Base-by-base conservation (phyloP, 2,888 invertebrate genomes). In the Meloe dianella region DNA sequence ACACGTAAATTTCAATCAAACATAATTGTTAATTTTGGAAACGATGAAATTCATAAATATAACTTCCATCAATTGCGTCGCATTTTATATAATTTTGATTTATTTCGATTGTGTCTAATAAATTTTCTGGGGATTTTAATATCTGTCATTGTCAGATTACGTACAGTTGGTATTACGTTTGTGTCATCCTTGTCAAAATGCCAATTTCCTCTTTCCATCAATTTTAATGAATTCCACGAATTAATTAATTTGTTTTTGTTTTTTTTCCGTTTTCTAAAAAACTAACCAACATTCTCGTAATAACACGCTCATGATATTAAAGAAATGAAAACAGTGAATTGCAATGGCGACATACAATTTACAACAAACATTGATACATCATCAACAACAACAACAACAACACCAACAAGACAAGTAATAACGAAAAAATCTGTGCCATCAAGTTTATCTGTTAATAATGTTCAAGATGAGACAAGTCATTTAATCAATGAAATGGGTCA, bases 401-500 rank as follows among this genome's bases (percentile, higher is more conserved):
- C 22, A 3, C 12, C 51, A 51, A 51, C 12, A 12, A 51, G 10
- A 17, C n/a, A 41, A 41, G 7, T 12, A 51, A 51, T 10, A 22
- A 14, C 22, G 22, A 51, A 51, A 22, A 24, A 51, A 51, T 51
- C 22, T 51, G 51, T 51, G 51, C 51, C 51, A 51, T 20, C 47
- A 6, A 51, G 22, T 51, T 7, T 24, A 3, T 51, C 51, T 51
- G 51, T 12, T 22, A 22, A 24, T 22, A 22, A 22, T 10, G 22
- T 24, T 12, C 12, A 51, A 4, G 22, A 22, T 22, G 51, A 60
- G 54, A 68, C 65, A 65, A 57, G 63, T 65, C 58, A 62, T 54
- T 57, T 70, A 61, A 66, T 64, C 51, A 60, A 38, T 60, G 61
- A 57, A 61, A 68, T 77, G 75, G 78, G 75, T 60, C 77, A 78